These are phyloP conservation scores for Rhyacichthys aspro DNA, from an alignment of 2,797 vertebrate species.

Conservation along the genomic window DNA sequence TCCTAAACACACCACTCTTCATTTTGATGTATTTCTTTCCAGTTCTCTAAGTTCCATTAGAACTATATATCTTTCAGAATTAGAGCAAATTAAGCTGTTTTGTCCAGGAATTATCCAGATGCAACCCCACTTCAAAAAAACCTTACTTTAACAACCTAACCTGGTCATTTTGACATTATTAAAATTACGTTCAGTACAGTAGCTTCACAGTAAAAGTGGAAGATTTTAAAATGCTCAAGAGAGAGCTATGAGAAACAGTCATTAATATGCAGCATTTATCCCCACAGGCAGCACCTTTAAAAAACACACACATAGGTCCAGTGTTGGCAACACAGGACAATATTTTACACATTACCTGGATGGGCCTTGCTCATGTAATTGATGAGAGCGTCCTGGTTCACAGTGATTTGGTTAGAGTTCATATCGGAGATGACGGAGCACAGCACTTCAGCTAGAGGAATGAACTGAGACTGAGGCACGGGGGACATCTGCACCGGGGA, in stretches of 20 bases:
- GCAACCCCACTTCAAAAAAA: conserved; percentile 1
- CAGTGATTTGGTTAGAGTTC: conserved; percentile 83
- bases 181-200: not conserved
- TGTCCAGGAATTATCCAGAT: not conserved
- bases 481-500: conserved; percentile 88
- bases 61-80: too few species aligned
- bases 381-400: conserved; percentile 87
- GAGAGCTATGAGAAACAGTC: not conserved
- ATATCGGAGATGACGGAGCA: conserved; percentile 90
- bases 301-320: not conserved
- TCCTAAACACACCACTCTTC: too few species aligned
- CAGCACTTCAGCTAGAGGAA: conserved; percentile 88
- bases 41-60: too few species aligned
- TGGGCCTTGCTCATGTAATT: conserved; percentile 88
- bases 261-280: not conserved
- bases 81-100: too few species aligned
- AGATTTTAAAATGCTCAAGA: not conserved
- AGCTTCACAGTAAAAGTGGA: not conserved
- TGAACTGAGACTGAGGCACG: conserved; percentile 83
- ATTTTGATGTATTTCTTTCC: too few species aligned
- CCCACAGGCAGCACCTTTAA: not conserved
- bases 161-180: not conserved
- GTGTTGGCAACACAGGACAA: not conserved
- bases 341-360: conserved; percentile 83
- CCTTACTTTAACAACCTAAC: not conserved